Evolutionary conservation across 2,888 invertebrate genomes (phyloP), one percentile per base, ranked within the genome.

Genomic region (Nezara viridula): DNA sequence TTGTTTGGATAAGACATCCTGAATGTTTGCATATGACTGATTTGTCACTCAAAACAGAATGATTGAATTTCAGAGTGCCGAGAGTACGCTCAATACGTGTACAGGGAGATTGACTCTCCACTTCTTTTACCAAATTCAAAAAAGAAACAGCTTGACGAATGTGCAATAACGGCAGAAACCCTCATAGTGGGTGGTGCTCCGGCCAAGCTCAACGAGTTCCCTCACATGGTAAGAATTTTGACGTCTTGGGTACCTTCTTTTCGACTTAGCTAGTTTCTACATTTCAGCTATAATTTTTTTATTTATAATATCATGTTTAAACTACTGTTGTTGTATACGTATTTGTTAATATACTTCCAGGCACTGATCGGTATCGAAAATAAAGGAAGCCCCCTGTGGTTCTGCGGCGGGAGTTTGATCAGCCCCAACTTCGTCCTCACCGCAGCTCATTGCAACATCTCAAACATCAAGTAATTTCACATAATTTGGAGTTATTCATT

Each of bases 101-200:
- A 47, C 86, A 55, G 47, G 37, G 37, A 27, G 77, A 88, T 85
- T 21, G 60, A 85, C 7, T 49, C 66, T 40, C 87, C 88, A n/a
- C n/a, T 60, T 7, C 44, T 90, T 66, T n/a, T 85, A 19, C 1
- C 27, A 4, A 5, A 27, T 5, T 50, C 88, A 85, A 47, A 89
- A 10, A 44, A 44, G 44, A 44, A 44, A 44, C 7, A 44, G n/a
- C 44, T 89, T 27, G n/a, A 87, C 88, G 32, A 86, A 10, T 90
- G 90, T 88, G 73, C 55, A 7, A 90, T 90, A 47, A 88, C n/a
- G 10, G 88, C 44, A 19, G 88, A 86, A n/a, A 73, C 90, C 27
- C 90, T 91, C 19, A 90, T 91, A 44, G 90, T 91, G 12, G 90
- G 90, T 37, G 91, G 91, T 0, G 86, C 86, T 77, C 60, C 87